Conservation (phyloP, 2,113 vertebrate species). For the Falco punctatus region DNA sequence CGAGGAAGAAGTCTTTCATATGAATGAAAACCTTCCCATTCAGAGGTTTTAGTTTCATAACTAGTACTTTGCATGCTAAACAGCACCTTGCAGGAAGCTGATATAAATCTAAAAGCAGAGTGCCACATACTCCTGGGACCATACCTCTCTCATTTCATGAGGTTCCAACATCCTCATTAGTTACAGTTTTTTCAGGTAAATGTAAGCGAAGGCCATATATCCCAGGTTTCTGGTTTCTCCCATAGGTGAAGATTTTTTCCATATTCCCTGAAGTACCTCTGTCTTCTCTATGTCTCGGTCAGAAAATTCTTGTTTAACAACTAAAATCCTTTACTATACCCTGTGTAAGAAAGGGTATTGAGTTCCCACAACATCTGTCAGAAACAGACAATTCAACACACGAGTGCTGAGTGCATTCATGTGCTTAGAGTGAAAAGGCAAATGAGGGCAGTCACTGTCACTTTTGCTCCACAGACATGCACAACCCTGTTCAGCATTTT, state of each 20-base stretch:
- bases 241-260: background rate
- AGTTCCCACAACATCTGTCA: background rate
- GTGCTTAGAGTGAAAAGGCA: background rate
- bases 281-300: background rate
- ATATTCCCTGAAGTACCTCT: background rate
- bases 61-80: background rate
- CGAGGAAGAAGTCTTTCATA: background rate
- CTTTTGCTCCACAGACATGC: background rate
- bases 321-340: background rate
- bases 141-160: background rate
- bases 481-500: background rate
- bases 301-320: background rate
- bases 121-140: background rate
- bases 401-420: rapidly evolving
- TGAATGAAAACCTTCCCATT: background rate
- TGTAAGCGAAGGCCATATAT: background rate
- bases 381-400: background rate
- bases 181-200: background rate
- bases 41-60: background rate
- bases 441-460: background rate
- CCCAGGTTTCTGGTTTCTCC: background rate
- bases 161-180: background rate
- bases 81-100: background rate
- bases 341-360: background rate
- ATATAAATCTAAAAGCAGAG: background rate